Percentiles rank a stretch among this genome's conserved stretches.
phyloP scores from a whole-genome alignment of 2,113 vertebrate species.

The Halcyon malimbica region DNA sequence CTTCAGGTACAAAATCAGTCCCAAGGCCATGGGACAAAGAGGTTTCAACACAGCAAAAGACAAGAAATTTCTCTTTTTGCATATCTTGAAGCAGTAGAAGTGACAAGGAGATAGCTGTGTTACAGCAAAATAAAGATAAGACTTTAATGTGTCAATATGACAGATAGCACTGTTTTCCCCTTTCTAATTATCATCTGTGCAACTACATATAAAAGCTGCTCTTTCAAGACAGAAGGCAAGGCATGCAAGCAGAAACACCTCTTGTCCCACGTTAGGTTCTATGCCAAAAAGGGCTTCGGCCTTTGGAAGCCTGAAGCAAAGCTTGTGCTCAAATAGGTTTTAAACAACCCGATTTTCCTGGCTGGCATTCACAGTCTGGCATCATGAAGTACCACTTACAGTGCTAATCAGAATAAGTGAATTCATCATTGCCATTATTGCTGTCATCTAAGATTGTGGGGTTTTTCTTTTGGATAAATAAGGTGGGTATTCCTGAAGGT shows the following conservation, averaged over 20 bases:
- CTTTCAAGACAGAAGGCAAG: not conserved
- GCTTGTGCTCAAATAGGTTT: not conserved
- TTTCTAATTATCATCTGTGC: not conserved
- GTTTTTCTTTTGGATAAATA: not conserved
- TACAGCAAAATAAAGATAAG: not conserved
- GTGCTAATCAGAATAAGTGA: not conserved
- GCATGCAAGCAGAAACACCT: not conserved
- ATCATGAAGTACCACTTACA: not conserved
- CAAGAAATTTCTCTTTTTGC: not conserved
- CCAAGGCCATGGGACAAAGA: not conserved
- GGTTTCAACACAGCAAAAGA: not conserved
- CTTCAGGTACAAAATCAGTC: not conserved
- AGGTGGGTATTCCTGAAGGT: not conserved
- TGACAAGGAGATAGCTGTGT: not conserved
- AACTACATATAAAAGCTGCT: not conserved
- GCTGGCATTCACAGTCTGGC: not conserved
- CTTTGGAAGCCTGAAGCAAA: not conserved
- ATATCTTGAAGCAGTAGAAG: not conserved
- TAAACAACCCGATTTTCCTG: not conserved
- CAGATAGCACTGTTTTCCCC: not conserved
- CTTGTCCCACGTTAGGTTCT: not conserved
- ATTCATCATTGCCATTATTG: not conserved
- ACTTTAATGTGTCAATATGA: not conserved
- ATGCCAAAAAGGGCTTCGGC: not conserved
- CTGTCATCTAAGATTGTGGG: not conserved